phyloP scores from a whole-genome alignment of 2,888 invertebrate genomes.

The Synergus itoensis region DNA sequence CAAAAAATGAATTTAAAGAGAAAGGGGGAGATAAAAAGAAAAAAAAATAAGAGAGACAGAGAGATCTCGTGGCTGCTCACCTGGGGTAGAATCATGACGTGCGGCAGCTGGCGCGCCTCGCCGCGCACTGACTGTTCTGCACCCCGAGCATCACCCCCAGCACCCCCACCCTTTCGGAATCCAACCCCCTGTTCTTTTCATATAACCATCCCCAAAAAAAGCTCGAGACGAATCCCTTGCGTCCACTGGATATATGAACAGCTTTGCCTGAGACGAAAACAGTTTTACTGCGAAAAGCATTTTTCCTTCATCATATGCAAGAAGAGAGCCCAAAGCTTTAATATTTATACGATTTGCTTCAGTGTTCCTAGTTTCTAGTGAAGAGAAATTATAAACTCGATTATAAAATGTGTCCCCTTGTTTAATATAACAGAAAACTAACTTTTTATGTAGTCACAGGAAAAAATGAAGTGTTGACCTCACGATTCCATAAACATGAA shows the following conservation, averaged over 20 bases:
- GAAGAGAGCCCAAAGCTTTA: neutral
- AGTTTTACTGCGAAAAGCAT: constrained; percentile 2
- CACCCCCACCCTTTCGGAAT: constrained; percentile 44
- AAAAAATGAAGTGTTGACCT: neutral
- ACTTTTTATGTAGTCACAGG: neutral
- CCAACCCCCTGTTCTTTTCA: constrained; percentile 31
- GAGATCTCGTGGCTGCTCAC: constrained; percentile 62
- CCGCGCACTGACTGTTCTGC: constrained; percentile 76
- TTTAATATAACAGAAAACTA: neutral
- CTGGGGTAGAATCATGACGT: constrained; percentile 76
- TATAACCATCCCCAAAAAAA: constrained; percentile 30
- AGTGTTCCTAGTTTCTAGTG: neutral
- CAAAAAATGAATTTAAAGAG: neutral
- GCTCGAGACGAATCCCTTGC: constrained; percentile 17
- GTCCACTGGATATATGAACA: constrained; percentile 5
- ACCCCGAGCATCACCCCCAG: constrained; percentile 64
- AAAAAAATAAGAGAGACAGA: constrained; percentile 15
- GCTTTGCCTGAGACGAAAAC: constrained; percentile 10
- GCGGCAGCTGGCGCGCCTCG: constrained; percentile 77
- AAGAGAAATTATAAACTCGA: neutral
- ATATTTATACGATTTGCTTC: neutral
- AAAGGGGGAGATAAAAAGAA: neutral
- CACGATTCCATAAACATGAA: neutral
- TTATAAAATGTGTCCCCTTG: neutral
- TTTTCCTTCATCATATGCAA: neutral